These are phyloP conservation scores for Ametastegia equiseti DNA, from an alignment of 2,888 invertebrate species.

Conservation along the genomic window DNA sequence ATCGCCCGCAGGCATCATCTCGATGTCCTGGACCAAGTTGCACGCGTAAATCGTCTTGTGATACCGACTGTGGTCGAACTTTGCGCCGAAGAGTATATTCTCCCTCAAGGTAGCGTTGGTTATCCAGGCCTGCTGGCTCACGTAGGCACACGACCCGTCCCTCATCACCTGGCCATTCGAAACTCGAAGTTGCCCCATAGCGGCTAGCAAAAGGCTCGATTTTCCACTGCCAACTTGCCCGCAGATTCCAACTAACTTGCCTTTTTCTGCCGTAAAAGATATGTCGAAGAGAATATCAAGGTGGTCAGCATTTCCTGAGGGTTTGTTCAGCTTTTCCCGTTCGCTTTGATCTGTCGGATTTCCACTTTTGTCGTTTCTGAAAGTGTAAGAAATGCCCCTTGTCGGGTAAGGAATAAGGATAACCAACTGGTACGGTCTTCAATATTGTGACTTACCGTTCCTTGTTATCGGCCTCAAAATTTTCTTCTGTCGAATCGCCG, in stretches of 20 bases:
- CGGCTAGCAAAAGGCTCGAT: constrained; percentile 78
- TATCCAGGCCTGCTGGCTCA: constrained; percentile 81
- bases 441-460: constrained; percentile 9
- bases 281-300: constrained; percentile 66
- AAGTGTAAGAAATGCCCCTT: background rate
- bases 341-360: background rate
- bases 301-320: background rate
- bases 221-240: constrained; percentile 80
- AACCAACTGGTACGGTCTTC: too few relatives aligned
- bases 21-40: constrained; percentile 75
- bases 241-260: constrained; percentile 76
- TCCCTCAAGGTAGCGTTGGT: constrained; percentile 80
- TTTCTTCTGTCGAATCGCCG: background rate
- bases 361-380: background rate
- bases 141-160: constrained; percentile 78
- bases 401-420: too few relatives aligned
- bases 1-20: constrained; percentile 78
- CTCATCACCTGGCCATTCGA: constrained; percentile 74
- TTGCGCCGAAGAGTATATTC: constrained; percentile 81
- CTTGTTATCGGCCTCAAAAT: background rate
- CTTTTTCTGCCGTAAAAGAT: constrained; percentile 71
- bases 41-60: constrained; percentile 70
- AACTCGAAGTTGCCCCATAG: constrained; percentile 77
- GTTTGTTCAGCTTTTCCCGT: constrained; percentile 53
- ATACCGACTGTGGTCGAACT: constrained; percentile 78